Base-by-base conservation (phyloP, 2,113 vertebrate species). In the Atherinomorus stipes region DNA sequence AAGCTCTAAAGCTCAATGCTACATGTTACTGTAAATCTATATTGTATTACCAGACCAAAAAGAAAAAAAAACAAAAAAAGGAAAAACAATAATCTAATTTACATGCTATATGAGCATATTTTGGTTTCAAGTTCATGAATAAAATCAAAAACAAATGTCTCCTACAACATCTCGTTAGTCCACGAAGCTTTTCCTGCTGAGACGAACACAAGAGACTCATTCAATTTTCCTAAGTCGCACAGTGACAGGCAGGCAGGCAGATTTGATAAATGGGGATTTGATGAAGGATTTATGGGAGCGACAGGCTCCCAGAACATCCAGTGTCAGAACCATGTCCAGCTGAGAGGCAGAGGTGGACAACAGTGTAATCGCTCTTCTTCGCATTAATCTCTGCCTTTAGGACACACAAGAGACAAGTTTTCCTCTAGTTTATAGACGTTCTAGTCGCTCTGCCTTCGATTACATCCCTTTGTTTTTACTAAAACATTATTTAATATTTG, bases 251-350 rank as follows among this genome's bases (percentile, higher is more conserved):
- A 62, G 82, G 54, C 65, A 72, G 68, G 63, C 0, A 47, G 26
- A 83, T 84, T n/a, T 78, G 76, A 86, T 74, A 63, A 85, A 88
- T 52, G 71, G 84, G 60, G 70, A 34, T 34, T 34, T 34, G 31
- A 64, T 28, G 37, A 56, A 44, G 71, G 64, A 51, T 74, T 82
- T 68, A 71, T 47, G 61, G 73, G 7, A 73, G 51, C 11, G 16
- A 18, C 9, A 12, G 15, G 42, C 18, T 50, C 38, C 42, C 9
- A 22, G n/a, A 58, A 54, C 31, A 42, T 38, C 45, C 7, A 11
- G 18, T 52, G 60, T 3, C 21, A 42, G n/a, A 42, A 26, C 37
- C 3, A 22, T 25, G 68, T 71, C 42, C 42, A 63, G 53, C 50
- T 25, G 54, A 38, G 7, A 58, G 62, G 23, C 0, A 0, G 28